A percentile compares a stretch with the other conserved stretches of the same genome.
phyloP scores from a whole-genome alignment of 2,113 vertebrate species.

The Nyctereutes procyonoides region DNA sequence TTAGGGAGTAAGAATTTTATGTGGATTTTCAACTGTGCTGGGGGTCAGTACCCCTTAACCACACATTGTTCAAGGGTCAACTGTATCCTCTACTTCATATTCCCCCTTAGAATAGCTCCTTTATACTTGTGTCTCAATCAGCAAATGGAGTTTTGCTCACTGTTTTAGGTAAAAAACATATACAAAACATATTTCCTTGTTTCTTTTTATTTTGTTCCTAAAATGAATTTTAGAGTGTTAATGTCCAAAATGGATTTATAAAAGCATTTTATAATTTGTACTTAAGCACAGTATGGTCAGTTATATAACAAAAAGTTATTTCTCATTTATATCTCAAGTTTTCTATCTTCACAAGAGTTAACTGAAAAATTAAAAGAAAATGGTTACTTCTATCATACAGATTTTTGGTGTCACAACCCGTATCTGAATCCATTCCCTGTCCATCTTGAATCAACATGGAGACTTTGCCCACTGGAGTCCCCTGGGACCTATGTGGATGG shows the following conservation, averaged over 20 bases:
- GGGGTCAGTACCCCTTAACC: background rate
- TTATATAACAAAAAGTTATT: constrained; percentile 51
- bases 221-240: constrained; percentile 61
- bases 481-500: no score
- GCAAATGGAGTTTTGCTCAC: constrained; percentile 41
- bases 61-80: background rate
- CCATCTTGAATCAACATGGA: background rate
- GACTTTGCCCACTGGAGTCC: accelerated
- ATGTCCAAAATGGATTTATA: constrained; percentile 14
- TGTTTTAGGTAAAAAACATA: background rate
- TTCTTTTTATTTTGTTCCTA: constrained; percentile 46
- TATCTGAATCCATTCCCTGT: background rate
- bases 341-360: constrained; percentile 71
- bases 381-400: background rate
- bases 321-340: constrained; percentile 68
- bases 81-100: constrained; percentile 36
- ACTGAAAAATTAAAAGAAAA: constrained; percentile 65
- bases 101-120: constrained; percentile 45
- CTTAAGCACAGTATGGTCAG: constrained; percentile 41
- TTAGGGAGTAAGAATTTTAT: background rate
- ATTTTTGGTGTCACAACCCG: constrained; percentile 55
- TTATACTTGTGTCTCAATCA: constrained; percentile 21
- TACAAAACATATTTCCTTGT: background rate
- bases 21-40: background rate
- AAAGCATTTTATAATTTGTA: constrained; percentile 67